Base-by-base conservation (phyloP, 2,888 invertebrate species). In the Rhaphigaster nebulosa region DNA sequence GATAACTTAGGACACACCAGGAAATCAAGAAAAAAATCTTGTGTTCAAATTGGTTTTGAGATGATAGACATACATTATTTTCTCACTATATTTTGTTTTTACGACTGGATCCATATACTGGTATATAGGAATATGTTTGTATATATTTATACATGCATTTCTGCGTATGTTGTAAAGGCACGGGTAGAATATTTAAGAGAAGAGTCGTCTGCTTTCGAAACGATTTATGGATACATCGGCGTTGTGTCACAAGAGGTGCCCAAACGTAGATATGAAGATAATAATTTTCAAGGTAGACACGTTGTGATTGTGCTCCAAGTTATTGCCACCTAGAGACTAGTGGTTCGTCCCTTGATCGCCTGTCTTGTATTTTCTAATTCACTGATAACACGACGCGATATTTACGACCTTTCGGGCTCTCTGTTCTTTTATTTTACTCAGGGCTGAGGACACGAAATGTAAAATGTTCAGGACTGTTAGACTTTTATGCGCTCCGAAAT, bases 331-430 rank as follows among this genome's bases (percentile, higher is more conserved):
- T 56, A 52, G 56, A 10, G 56, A 26, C 26, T 5, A 52, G 52
- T 52, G 52, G 52, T 52, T 52, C 15, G 56, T 8, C 10, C n/a
- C 60, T 8, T 29, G 60, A 60, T 60, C 60, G 60, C 10, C 60
- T 29, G n/a, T 15, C 60, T 29, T 60, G 60, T 65, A 18, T 65
- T 65, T 8, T 34, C 20, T 38, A 76, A 29, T 8, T 34, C 70
- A 76, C 34, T 38, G 70, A 76, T 34, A 38, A 34, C 70, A 76
- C 20, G 38, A 6, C 34, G 10, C 38, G 1, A 29, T 65, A 29
- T 65, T 65, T 65, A 65, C 65, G 29, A 34, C 65, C 60, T 65
- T 65, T 65, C 65, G 65, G 65, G 29, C 18, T 60, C 60, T 60
- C 60, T 60, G n/a, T 65, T 65, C 65, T 65, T 65, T 34, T 34